Evolutionary conservation across 92 coral and sea anemone genomes (phyloP).

Genomic region (Umimayanthus chanpuru): DNA sequence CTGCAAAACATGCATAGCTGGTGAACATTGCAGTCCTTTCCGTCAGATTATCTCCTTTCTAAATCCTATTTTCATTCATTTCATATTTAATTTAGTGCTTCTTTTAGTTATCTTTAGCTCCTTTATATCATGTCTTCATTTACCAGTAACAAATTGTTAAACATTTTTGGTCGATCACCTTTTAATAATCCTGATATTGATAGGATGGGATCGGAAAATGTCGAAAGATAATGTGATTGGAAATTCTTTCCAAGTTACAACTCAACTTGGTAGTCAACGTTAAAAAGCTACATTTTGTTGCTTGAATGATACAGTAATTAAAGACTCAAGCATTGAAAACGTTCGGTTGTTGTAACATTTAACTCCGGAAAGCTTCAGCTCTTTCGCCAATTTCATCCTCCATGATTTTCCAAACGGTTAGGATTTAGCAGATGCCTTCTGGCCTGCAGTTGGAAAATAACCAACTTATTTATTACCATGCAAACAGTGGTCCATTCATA

Average conservation of each 20-base stretch:
- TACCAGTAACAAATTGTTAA: neutral
- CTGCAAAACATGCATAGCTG: constrained; percentile 47
- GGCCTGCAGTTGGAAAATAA: no score
- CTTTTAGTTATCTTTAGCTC: no score
- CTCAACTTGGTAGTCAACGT: neutral
- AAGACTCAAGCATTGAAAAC: neutral
- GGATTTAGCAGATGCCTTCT: no score
- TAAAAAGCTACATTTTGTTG: no score
- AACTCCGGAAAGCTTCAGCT: no score
- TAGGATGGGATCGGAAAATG: no score
- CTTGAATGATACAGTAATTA: neutral
- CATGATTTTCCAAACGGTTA: no score
- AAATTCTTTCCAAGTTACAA: no score
- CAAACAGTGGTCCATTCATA: no score
- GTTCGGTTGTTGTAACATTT: neutral
- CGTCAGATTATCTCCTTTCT: neutral
- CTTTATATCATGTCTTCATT: neutral
- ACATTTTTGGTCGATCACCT: neutral
- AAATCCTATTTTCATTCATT: neutral
- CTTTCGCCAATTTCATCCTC: no score
- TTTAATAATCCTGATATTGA: neutral
- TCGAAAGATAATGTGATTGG: no score
- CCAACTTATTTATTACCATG: no score
- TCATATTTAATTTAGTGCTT: neutral
- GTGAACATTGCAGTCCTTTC: neutral